Evolutionary conservation across 2,888 invertebrate species (phyloP).

Genomic region (Aleiodes alternator): DNA sequence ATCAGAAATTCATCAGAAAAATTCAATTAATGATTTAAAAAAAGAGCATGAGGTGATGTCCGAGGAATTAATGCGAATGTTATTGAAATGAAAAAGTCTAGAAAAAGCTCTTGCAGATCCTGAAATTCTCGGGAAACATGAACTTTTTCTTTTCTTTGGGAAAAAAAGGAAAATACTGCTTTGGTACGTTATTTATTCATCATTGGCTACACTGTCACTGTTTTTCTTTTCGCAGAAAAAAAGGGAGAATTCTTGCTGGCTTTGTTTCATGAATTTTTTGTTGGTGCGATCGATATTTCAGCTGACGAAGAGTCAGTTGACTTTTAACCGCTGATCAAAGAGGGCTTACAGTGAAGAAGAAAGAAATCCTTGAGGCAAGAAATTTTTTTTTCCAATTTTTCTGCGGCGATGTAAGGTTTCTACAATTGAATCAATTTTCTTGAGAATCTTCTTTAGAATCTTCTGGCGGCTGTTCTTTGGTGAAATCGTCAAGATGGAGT

Average conservation of each 20-base stretch:
- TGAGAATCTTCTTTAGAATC: no score
- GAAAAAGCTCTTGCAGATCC: no score
- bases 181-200: background rate
- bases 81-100: background rate
- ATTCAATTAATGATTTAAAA: background rate
- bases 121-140: no score
- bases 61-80: background rate
- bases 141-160: no score
- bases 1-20: background rate
- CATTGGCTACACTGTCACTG: background rate
- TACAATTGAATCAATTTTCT: no score
- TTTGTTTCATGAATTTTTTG: background rate
- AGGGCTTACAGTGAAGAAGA: no score
- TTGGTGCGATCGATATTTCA: background rate
- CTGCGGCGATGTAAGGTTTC: no score
- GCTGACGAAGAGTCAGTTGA: background rate
- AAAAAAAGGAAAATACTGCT: no score
- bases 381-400: no score
- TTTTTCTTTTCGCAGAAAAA: background rate
- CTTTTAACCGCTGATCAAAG: background rate
- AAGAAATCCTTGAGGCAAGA: no score
- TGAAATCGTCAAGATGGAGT: no score
- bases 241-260: background rate
- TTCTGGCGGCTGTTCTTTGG: no score
- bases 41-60: background rate